Evolutionary conservation across 2,888 invertebrate species (phyloP), one percentile per base, ranked within the genome.

Genomic region (Eupithecia exiguata): DNA sequence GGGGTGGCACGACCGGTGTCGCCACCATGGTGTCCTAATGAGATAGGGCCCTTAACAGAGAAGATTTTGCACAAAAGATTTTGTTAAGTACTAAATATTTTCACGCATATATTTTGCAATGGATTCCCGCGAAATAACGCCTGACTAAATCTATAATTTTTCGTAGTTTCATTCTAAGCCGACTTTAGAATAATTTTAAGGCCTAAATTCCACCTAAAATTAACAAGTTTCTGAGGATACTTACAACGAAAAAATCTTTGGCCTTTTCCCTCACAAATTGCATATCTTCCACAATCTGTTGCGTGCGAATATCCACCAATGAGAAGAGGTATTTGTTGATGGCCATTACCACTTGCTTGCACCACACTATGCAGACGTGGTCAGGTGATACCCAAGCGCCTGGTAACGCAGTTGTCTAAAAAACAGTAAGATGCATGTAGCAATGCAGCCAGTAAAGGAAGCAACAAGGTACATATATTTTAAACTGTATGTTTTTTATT

Each of bases 331-430:
- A 96, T 81, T 97, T 95, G 77, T 97, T 97, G 72, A 98, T 95
- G 0, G 96, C 96, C 86, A 98, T 89, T 1, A 98, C 96, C 61
- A 98, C 92, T 89, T 99, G 98, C 84, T 98, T 97, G 89, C 98
- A 99, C 99, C 99, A 99, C 5, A 98, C 96, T 82, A 98, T 97
- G 83, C 97, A 97, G 16, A 98, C 95, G 88, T 99, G 99, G 89
- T 99, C 98, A 1, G 97, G 96, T 6, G 98, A 96, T 12, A 97
- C 94, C 98, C 99, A 99, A 1, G 97, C 97, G 71, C 96, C 96
- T 0, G 99, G 98, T 70, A 99, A 95, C 40, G 96, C 95, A 70
- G 96, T 96, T 1, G 96, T 95, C 96, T 97, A 87, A 71, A 95
- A 91, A 76, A 76, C 68, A 53, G 16, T 49, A 36, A 53, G 18